Percentiles rank a stretch among this genome's conserved stretches.
Conservation (phyloP, 2,888 invertebrate species). For the Actias luna region DNA sequence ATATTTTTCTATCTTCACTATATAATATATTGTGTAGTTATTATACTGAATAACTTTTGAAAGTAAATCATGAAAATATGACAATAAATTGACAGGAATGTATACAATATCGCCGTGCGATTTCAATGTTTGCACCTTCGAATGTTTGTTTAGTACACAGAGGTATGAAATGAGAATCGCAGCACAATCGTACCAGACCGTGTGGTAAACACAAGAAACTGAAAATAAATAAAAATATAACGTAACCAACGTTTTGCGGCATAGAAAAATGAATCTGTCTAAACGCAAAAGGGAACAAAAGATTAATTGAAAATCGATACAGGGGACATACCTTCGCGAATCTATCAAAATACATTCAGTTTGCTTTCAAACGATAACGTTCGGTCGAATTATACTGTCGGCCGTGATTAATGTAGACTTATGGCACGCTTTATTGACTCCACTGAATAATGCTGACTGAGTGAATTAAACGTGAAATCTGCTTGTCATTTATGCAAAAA, state of each 20-base stretch:
- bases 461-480: conserved; percentile 49
- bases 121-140: conserved; percentile 62
- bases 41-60: conserved; percentile 26
- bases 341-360: conserved; percentile 73
- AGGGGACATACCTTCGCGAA: conserved; percentile 65
- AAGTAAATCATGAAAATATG: conserved; percentile 34
- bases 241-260: conserved; percentile 48
- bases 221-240: conserved; percentile 52
- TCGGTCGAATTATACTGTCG: conserved; percentile 66
- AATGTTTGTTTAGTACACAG: conserved; percentile 64
- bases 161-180: conserved; percentile 41
- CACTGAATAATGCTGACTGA: conserved; percentile 45
- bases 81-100: conserved; percentile 58
- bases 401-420: conserved; percentile 72
- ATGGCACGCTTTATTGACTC: conserved; percentile 65
- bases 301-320: conserved; percentile 79
- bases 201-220: conserved; percentile 54
- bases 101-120: conserved; percentile 58
- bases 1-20: neutral
- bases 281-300: conserved; percentile 69
- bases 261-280: conserved; percentile 63
- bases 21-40: neutral
- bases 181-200: conserved; percentile 32
- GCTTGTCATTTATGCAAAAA: conserved; percentile 42
- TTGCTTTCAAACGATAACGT: conserved; percentile 69